These are phyloP conservation scores for Dreissena rostriformis DNA, from an alignment of 1,140 invertebrate species.

Conservation along the genomic window DNA sequence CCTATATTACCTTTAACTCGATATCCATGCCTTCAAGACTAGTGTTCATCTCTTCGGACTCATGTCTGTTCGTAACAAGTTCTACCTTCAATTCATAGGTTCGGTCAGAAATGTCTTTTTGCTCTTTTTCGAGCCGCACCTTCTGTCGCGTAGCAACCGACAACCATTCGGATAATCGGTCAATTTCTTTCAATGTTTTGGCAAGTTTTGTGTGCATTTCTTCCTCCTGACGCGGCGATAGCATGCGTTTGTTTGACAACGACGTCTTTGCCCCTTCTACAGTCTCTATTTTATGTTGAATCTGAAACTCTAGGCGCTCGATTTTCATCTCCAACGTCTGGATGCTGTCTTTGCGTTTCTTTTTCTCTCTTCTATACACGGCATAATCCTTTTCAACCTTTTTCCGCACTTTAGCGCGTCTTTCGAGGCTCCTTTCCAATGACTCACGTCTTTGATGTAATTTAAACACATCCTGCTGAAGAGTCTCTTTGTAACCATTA, in stretches of 20 bases:
- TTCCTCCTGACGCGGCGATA: conserved; percentile 61
- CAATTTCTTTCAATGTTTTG: conserved; percentile 53
- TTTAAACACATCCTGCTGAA: conserved; percentile 62
- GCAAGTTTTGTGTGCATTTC: conserved; percentile 57
- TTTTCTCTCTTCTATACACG: conserved; percentile 61
- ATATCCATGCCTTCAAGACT: conserved; percentile 61
- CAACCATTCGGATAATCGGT: conserved; percentile 58
- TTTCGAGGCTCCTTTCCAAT: conserved; percentile 55
- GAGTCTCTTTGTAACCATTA: conserved; percentile 65
- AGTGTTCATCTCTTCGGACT: conserved; percentile 60
- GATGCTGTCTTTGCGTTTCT: conserved; percentile 63
- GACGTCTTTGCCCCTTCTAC: conserved; percentile 59
- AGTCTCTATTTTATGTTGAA: conserved; percentile 55
- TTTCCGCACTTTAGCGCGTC: conserved; percentile 44
- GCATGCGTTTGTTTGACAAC: conserved; percentile 55
- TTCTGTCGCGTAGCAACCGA: conserved; percentile 62
- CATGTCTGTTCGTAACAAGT: conserved; percentile 64
- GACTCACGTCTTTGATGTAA: conserved; percentile 48
- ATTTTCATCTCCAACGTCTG: conserved; percentile 63
- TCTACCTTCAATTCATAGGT: conserved; percentile 71
- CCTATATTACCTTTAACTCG: conserved; percentile 54
- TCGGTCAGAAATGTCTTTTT: conserved; percentile 62
- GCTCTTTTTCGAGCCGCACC: conserved; percentile 58
- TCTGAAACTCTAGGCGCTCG: conserved; percentile 60
- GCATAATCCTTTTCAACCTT: conserved; percentile 58